A percentile compares a stretch with the other conserved stretches of the same genome.
These are phyloP conservation scores for Romanogobio albipinnatus DNA, from an alignment of 2,113 vertebrate species.

Conservation along the genomic window DNA sequence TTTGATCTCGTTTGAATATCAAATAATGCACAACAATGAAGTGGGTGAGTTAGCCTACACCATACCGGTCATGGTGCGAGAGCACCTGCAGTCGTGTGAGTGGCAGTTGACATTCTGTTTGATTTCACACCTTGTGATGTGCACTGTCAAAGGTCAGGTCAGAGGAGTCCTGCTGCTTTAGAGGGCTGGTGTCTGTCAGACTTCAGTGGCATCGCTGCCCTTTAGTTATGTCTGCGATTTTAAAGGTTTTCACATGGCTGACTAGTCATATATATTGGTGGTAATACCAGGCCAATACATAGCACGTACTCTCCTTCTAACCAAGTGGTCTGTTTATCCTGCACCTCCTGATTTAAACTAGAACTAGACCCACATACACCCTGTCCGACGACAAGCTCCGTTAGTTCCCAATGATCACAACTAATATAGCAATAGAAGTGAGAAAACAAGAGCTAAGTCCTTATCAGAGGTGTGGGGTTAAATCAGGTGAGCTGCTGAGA, in stretches of 20 bases:
- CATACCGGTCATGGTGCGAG: not conserved
- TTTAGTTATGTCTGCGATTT: slow-evolving; percentile 21
- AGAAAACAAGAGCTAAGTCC: not conserved
- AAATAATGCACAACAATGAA: not conserved
- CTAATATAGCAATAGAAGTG: not conserved
- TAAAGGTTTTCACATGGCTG: slow-evolving; percentile 21
- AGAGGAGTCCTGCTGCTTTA: slow-evolving; percentile 5
- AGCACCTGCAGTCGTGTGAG: not conserved
- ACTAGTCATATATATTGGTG: slow-evolving; percentile 18
- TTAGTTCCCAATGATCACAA: not conserved
- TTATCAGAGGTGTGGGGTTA: slow-evolving; percentile 9
- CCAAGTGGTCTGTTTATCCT: not conserved
- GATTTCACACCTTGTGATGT: slow-evolving; percentile 42
- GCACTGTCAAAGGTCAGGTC: slow-evolving; percentile 23
- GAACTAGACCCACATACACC: not conserved
- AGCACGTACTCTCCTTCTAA: not conserved
- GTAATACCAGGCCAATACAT: not conserved
- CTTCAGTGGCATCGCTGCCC: slow-evolving; percentile 22
- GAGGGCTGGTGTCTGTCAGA: not conserved
- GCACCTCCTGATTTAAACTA: slow-evolving; percentile 22
- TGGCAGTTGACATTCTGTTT: slow-evolving; percentile 39
- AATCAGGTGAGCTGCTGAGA: slow-evolving; percentile 29
- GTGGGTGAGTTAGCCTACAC: not conserved
- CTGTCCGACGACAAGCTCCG: not conserved
- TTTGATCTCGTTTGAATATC: not conserved